A percentile compares a stretch with the other conserved stretches of the same genome.
These are phyloP conservation scores for Antennarius maculatus DNA, from an alignment of 2,797 vertebrate genomes.

Conservation along the genomic window DNA sequence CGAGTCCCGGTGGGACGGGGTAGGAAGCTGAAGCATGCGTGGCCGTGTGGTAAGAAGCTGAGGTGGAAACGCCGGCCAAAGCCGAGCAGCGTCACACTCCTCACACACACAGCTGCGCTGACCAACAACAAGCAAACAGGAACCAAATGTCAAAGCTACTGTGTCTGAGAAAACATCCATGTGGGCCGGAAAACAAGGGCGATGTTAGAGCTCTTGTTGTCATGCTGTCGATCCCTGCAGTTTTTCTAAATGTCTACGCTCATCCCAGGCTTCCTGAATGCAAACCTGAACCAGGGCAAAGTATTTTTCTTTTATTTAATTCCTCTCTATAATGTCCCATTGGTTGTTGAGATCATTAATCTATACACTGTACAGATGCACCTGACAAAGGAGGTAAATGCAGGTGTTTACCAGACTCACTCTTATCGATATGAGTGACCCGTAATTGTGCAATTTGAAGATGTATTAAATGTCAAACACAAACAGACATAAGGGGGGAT, in stretches of 20 bases:
- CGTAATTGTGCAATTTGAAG: too few species aligned
- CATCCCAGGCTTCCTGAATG: background rate
- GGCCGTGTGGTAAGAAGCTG: background rate
- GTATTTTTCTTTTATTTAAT: too few species aligned
- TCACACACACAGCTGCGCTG: background rate
- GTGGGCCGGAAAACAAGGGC: background rate
- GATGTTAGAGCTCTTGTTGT: background rate
- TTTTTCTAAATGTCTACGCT: constrained; percentile 1
- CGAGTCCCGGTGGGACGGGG: constrained; percentile 41
- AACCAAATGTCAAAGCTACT: background rate
- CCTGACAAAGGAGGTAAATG: background rate
- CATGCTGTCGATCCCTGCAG: background rate
- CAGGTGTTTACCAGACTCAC: too few species aligned
- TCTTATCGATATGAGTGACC: too few species aligned
- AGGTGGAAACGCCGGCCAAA: constrained; percentile 30
- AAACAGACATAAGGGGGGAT: too few species aligned
- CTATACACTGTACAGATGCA: background rate
- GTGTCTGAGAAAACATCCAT: background rate
- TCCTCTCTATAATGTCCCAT: background rate
- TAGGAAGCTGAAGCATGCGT: constrained; percentile 15
- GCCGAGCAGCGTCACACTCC: background rate
- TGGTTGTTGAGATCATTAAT: background rate
- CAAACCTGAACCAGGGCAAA: too few species aligned
- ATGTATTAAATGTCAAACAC: too few species aligned
- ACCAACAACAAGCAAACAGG: background rate